phyloP scores from a whole-genome alignment of 2,888 invertebrate genomes.

The Lochmaea crataegi region DNA sequence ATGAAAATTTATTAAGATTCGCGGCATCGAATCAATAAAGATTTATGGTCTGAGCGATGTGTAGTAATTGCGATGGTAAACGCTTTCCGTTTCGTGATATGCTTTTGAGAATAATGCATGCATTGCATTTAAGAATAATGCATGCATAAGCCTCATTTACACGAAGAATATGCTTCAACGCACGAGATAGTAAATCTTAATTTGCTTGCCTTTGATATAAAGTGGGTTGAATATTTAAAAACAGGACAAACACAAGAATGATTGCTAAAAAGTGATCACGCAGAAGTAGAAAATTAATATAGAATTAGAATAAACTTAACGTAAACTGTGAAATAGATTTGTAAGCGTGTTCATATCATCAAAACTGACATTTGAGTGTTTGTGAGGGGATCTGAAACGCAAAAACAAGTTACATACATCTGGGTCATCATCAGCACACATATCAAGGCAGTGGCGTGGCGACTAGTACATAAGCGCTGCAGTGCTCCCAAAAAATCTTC shows the following conservation, averaged over 20 bases:
- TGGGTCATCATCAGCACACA: too few relatives aligned
- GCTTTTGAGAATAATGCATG: neutral
- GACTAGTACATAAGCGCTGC: too few relatives aligned
- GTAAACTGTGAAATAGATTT: too few relatives aligned
- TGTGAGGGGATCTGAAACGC: too few relatives aligned
- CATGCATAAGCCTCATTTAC: neutral
- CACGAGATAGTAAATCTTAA: neutral
- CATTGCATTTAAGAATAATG: neutral
- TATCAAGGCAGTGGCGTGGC: too few relatives aligned
- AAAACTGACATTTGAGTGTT: too few relatives aligned
- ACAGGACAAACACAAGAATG: neutral
- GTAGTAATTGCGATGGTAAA: constrained; percentile 2
- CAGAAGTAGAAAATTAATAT: too few relatives aligned
- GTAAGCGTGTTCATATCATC: too few relatives aligned
- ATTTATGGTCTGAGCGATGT: constrained; percentile 1
- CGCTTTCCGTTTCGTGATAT: neutral
- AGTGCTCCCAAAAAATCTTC: too few relatives aligned
- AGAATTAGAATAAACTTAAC: too few relatives aligned
- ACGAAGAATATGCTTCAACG: neutral
- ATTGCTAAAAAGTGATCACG: too few relatives aligned
- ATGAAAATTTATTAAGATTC: constrained; percentile 3
- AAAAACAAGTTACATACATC: too few relatives aligned
- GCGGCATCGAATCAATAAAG: neutral
- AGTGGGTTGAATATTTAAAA: neutral
- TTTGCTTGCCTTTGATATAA: neutral